phyloP scores from a whole-genome alignment of 2,113 vertebrate species.

The Neodon shergylaensis region DNA sequence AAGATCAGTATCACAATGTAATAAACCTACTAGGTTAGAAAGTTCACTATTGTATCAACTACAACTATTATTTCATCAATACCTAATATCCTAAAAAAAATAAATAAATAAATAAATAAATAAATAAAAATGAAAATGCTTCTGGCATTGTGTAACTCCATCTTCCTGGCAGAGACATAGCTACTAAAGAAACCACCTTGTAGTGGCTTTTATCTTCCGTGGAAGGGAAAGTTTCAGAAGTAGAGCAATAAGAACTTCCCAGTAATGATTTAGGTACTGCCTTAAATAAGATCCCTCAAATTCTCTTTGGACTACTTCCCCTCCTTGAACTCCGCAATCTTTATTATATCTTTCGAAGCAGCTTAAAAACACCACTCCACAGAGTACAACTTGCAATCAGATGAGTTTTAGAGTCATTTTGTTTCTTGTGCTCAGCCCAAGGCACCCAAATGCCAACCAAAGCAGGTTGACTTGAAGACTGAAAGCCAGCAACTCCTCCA shows the following conservation, averaged over 20 bases:
- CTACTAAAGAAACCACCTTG: background rate
- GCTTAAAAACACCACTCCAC: background rate
- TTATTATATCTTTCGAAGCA: background rate
- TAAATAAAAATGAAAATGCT: background rate
- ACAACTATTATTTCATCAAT: background rate
- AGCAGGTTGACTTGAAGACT: background rate
- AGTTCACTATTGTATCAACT: background rate
- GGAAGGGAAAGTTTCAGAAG: background rate
- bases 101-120: too few species aligned
- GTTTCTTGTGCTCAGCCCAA: background rate
- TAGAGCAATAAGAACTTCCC: background rate
- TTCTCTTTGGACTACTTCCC: background rate
- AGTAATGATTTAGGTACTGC: too few species aligned
- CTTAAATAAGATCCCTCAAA: background rate
- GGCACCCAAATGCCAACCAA: background rate
- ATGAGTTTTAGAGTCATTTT: background rate
- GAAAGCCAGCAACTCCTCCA: background rate
- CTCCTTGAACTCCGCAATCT: background rate
- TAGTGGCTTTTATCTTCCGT: background rate
- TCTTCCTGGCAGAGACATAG: background rate
- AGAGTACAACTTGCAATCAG: background rate
- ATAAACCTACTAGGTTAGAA: background rate
- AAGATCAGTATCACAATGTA: background rate
- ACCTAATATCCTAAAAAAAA: background rate
- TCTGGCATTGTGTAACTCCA: background rate